A percentile compares a stretch with the other conserved stretches of the same genome.
Evolutionary conservation across 2,113 vertebrate genomes (phyloP).

Genomic region (Ifrita kowaldi): DNA sequence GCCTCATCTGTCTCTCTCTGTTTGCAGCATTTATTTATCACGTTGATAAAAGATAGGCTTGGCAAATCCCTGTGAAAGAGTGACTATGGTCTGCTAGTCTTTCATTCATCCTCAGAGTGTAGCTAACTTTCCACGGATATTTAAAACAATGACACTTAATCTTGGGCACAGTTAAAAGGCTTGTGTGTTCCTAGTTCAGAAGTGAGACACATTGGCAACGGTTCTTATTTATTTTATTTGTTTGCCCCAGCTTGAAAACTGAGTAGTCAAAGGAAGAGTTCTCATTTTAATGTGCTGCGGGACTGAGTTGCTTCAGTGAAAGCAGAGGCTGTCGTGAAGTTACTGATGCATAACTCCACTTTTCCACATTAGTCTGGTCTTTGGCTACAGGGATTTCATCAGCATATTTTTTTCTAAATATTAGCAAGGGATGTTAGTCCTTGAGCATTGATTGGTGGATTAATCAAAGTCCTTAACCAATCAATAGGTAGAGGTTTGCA

Average conservation of each 20-base stretch:
- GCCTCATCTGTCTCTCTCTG: constrained; percentile 7
- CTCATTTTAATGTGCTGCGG: background rate
- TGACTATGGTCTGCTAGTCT: background rate
- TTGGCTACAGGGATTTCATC: background rate
- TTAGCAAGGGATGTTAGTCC: background rate
- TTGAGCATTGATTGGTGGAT: background rate
- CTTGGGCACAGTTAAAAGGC: background rate
- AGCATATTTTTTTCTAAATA: background rate
- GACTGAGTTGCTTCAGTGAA: background rate
- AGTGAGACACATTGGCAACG: background rate
- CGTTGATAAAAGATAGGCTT: background rate
- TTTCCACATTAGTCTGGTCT: background rate
- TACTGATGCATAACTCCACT: background rate
- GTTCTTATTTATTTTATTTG: background rate
- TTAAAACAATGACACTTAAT: constrained; percentile 1
- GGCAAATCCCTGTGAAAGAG: background rate
- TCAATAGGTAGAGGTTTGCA: background rate
- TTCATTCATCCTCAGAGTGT: background rate
- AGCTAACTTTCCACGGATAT: background rate
- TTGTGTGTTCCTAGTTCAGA: background rate
- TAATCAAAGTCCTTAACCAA: constrained; percentile 7
- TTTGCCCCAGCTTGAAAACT: constrained; percentile 13
- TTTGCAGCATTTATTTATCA: constrained; percentile 19
- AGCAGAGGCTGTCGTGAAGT: background rate
- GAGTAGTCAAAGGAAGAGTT: background rate